Evolutionary conservation across 2,113 vertebrate genomes (phyloP), one percentile per base, ranked within the genome.

Genomic region (Clupea harengus): DNA sequence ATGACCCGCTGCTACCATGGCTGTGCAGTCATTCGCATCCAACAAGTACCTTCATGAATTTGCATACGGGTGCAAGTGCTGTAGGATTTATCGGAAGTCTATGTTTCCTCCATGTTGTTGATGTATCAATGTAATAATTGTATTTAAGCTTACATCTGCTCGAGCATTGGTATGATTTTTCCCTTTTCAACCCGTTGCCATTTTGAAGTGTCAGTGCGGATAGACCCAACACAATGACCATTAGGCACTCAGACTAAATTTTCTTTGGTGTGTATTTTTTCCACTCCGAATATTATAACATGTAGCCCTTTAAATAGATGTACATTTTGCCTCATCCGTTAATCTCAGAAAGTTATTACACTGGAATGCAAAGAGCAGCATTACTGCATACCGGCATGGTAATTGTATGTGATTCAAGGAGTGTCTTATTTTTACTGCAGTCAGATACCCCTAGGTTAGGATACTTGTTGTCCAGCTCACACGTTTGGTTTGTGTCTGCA

Each of bases 201-300:
- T 32, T 78, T 78, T 78, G 72, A 78, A 39, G 72, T 78, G 72
- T 78, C 25, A 32, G 72, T 32, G 25, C 54, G 47, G 54, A 60
- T 13, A 72, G 25, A 72, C 64, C 64, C 64, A 8, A 25, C 25
- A 3, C 64, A 72, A 32, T 60, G 18, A 32, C 28, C 64, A 28
- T 72, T 72, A 28, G 64, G 11, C 32, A 28, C 15, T 72, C 28
- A 72, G 64, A 32, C 64, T 2, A 25, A 25, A 8, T 72, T 72
- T 28, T 72, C 0, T 67, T 17, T 4, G 20, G 18, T 18, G 9
- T 39, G 5, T 39, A 6, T 39, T 78, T 78, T 22, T 15, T 44
- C 28, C 13, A 4, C 10, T 32, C 10, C 39, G 28, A 39, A 78
- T 54, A 22, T 60, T 1, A n/a, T 60, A 22, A 6, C 20, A 60